Base-by-base conservation (phyloP, 2,113 vertebrate genomes). In the Microcebus ravelobensis region DNA sequence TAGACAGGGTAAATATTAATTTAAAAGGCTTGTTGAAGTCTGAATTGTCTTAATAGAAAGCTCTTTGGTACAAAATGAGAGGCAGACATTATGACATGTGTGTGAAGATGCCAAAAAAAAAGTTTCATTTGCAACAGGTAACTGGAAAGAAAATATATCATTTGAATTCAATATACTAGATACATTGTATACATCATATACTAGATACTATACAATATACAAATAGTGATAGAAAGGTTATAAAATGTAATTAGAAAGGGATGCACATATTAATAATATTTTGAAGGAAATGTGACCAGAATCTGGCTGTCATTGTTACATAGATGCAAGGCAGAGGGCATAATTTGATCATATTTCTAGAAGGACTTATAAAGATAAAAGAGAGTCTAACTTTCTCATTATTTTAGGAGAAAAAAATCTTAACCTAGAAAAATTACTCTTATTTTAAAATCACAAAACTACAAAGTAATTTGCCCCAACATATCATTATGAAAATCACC, bases 381-480 rank as follows among this genome's bases (percentile, higher is more conserved):
- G 39, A 48, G 23, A 31, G 31, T 48, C 12, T 57, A 27, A 73
- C 5, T 73, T 79, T 59, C 39, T 74, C 10, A 31, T 90, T 90
- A 59, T 52, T 94, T 92, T 76, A 93, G 11, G 11, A 87, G 17
- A 79, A 45, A 59, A 79, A 73, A 55, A 74, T 29, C 83, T 84
- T 29, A 34, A 18, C 21, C 83, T 83, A 73, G 34, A 61, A 88
- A 74, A 65, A 57, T 68, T 55, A 65, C 5, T 83, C 11, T 85
- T 83, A 82, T 74, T 91, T 97, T 89, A 68, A 95, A 36, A 71
- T 88, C 27, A 70, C 20, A 59, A 67, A 90, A 7, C 36, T 34
- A 57, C 55, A 57, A 57, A 67, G 12, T 55, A 39, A 42, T 81
- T 93, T 86, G 42, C 70, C 11, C 8, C 57, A 96, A 63, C 25